phyloP scores from a whole-genome alignment of 2,113 vertebrate genomes.

The Paralichthys olivaceus region DNA sequence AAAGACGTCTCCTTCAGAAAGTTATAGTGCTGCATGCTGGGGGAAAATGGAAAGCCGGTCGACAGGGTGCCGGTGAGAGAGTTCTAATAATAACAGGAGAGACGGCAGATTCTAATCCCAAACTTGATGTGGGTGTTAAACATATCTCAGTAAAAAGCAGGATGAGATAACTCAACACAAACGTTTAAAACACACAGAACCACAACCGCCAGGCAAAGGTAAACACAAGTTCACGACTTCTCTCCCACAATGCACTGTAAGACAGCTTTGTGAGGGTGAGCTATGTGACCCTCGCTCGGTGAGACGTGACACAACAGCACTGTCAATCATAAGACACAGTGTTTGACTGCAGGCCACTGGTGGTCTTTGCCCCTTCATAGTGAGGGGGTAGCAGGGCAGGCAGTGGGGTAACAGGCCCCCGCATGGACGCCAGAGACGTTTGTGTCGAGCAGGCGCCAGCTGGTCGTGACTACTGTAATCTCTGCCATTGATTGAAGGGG shows the following conservation, averaged over 20 bases:
- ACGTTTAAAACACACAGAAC: not conserved
- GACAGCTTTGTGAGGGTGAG: constrained; percentile 47
- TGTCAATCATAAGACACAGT: constrained; percentile 68
- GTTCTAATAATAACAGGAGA: constrained; percentile 11
- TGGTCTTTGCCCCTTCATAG: constrained; percentile 56
- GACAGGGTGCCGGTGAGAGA: constrained; percentile 41
- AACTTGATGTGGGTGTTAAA: constrained; percentile 19
- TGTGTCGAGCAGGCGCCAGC: constrained; percentile 68
- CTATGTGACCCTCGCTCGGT: constrained; percentile 46
- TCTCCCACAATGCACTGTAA: constrained; percentile 41
- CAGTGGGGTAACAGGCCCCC: constrained; percentile 27
- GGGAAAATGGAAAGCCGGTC: constrained; percentile 49
- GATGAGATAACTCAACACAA: not conserved
- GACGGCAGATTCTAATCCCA: constrained; percentile 37
- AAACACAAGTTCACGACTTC: constrained; percentile 38
- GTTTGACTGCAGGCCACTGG: constrained; percentile 58
- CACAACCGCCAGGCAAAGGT: constrained; percentile 21
- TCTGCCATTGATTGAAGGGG: constrained; percentile 76
- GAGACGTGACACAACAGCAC: constrained; percentile 62
- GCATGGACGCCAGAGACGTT: constrained; percentile 55
- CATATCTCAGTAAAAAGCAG: not conserved
- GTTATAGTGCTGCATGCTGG: constrained; percentile 59
- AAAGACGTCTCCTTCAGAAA: constrained; percentile 55
- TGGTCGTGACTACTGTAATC: constrained; percentile 74
- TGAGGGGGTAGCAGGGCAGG: constrained; percentile 29